Base-by-base conservation (phyloP, 2,888 invertebrate species). In the Heliconius hortense region DNA sequence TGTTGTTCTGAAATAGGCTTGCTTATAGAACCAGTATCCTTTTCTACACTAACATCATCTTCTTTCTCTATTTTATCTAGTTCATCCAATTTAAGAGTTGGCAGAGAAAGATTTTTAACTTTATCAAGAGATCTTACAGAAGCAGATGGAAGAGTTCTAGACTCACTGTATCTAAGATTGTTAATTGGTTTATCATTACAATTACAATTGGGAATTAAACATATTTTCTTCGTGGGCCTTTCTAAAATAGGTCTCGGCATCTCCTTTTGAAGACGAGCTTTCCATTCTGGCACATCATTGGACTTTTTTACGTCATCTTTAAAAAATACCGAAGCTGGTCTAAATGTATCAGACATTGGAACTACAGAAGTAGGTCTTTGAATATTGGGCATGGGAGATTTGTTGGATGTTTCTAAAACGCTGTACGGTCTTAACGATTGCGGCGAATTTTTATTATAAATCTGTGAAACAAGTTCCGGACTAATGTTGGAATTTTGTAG, bases 1-100 rank as follows among this genome's bases (percentile, higher is more conserved):
- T 94, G 94, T 82, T 95, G 94, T 86, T 95, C 95, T 76, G 94
- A 94, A 80, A 95, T 89, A 21, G 93, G 93, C 84, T 93, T 94
- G 78, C 77, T 88, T 28, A 87, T 77, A 31, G 82, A 80, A 59
- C 84, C 82, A 13, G 83, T 77, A 74, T 93, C 93, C 80, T 87
- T 89, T 80, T 92, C 93, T 18, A 90, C 91, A 7, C 85, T 39
- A 26, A 39, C 84, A 72, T 87, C 88, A 64, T 81, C 86, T 60
- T 86, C 86, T 56, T 86, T 86, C 21, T 84, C 87, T 15, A 81
- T 73, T 77, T 92, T 92, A 63, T 92, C 91, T 53, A 93, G 84
- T 74, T 92, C 93, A 64, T 92, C 91, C 26, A 93, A 84, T 74
- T 93, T 94, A 5, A 94, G 82, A 72, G 93, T 91, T 0, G 94